Conservation (phyloP, 2,797 vertebrate species). For the Pelobates cultripes region DNA sequence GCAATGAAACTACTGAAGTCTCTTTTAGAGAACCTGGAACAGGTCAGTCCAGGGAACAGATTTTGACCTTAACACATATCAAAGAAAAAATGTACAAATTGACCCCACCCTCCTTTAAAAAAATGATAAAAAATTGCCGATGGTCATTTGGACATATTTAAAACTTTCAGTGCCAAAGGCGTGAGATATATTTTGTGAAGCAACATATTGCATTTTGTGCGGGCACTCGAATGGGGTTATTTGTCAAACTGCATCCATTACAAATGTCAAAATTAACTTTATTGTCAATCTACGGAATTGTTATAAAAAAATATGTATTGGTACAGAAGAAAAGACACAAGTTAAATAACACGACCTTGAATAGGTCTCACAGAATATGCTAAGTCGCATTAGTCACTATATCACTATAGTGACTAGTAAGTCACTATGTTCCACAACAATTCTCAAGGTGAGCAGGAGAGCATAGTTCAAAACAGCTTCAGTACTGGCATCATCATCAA, state of each 20-base stretch:
- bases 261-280: neutral
- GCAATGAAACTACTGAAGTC: constrained; percentile 77
- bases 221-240: neutral
- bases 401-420: no score
- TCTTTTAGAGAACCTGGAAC: constrained; percentile 62
- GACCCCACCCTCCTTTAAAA: neutral
- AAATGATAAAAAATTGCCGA: neutral
- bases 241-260: neutral
- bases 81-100: constrained; percentile 42
- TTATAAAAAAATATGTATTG: neutral
- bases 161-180: no score
- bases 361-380: no score
- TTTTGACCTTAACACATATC: constrained; percentile 49
- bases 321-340: constrained; percentile 19
- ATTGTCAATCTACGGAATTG: no score
- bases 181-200: no score
- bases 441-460: no score
- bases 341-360: constrained; percentile 29
- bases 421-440: no score
- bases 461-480: no score
- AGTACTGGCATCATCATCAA: no score
- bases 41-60: constrained; percentile 60
- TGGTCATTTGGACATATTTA: neutral
- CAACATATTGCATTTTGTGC: no score
- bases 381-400: no score